Base-by-base conservation (phyloP, 1,140 invertebrate genomes). In the Trachymyrmex septentrionalis region DNA sequence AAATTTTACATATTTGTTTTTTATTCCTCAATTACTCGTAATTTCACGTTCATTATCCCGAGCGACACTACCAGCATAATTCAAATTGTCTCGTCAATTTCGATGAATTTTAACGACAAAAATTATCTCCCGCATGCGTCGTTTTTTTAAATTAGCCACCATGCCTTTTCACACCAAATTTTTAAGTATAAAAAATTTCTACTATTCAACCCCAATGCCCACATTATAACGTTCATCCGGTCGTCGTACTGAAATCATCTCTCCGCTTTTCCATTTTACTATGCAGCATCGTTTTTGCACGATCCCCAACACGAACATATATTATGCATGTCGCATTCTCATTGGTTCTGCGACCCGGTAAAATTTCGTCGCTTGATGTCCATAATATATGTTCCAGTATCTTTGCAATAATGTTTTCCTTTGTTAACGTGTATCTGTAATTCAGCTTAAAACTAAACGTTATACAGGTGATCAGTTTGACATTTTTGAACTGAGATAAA, bases 21-120 rank as follows among this genome's bases (percentile, higher is more conserved):
- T 30, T 67, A 34, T 80, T 50, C 14, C 7, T 82, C 5, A n/a
- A 73, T 82, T 73, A 44, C 38, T 44, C 9, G 9, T 44, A 50
- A 82, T 61, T 66, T 44, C 16, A 82, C 14, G 34, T 57, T 16
- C 10, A 50, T 71, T 16, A 61, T 66, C 0, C n/a, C 71, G 34
- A 80, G 19, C 38, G 38, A 78, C 55, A 50, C 76, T 91, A 91
- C 90, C 90, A 91, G 90, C 90, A 91, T 88, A 48, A 38, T 55
- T 82, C 38, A 64, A 66, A 48, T 34, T 24, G 21, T 21, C 24
- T 73, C 30, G 6, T 16, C 50, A 38, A 16, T 59, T 61, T 50
- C 55, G 57, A 44, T 38, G 67, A 78, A 66, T 87, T 85, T 81
- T 87, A 75, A 71, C 38, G 38, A 85, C 72, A 85, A 80, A 59